These are phyloP conservation scores for Toxotes jaculatrix DNA, from an alignment of 2,113 vertebrate genomes.

Conservation along the genomic window DNA sequence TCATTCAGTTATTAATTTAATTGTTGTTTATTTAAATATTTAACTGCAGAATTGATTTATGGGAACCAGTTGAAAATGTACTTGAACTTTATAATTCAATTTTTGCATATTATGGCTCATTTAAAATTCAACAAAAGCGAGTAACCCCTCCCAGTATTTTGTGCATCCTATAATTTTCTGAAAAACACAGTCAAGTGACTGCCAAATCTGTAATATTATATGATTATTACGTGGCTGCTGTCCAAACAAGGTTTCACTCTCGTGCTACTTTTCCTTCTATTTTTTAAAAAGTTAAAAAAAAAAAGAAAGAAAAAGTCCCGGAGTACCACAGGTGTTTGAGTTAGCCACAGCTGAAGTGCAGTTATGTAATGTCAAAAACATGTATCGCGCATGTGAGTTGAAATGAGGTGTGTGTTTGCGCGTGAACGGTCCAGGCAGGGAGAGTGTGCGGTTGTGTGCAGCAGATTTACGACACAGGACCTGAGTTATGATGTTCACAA, in stretches of 20 bases:
- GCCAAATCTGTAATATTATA: conserved; percentile 2
- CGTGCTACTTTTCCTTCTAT: not conserved
- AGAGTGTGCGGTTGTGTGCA: conserved; percentile 11
- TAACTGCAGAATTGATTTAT: not conserved
- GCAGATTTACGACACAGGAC: conserved; percentile 69
- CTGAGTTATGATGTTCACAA: conserved; percentile 64
- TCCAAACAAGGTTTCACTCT: not conserved
- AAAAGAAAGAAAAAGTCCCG: no score
- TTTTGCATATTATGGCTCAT: not conserved
- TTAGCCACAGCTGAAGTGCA: conserved; percentile 22
- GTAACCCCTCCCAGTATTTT: not conserved
- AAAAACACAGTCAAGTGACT: not conserved
- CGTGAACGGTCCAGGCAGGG: not conserved
- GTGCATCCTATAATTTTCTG: conserved; percentile 28
- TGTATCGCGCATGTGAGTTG: conserved; percentile 43
- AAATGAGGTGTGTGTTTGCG: conserved; percentile 45
- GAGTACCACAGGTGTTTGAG: conserved; percentile 27
- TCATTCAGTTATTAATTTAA: not conserved
- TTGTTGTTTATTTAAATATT: conserved; percentile 4
- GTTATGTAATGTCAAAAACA: conserved; percentile 53
- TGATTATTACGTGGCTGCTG: not conserved
- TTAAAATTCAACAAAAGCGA: conserved; percentile 10
- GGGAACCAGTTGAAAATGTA: not conserved
- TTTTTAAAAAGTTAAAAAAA: not conserved
- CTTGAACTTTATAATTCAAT: not conserved